Base-by-base conservation (phyloP, 2,113 vertebrate genomes). In the Trochalopteron elliotii region DNA sequence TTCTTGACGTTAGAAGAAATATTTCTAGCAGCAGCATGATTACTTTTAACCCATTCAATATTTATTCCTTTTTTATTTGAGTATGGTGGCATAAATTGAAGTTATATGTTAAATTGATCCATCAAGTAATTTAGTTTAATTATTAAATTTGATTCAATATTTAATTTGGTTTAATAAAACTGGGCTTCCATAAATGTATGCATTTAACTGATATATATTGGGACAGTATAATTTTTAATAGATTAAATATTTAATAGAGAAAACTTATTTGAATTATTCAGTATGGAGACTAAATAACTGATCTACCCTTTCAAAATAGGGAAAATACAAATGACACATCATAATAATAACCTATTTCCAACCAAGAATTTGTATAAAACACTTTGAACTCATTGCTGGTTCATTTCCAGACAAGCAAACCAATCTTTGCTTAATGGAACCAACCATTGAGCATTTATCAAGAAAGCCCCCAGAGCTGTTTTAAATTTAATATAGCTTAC, bases 81-180 rank as follows among this genome's bases (percentile, higher is more conserved):
- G 74, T 80, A 87, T 83, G 49, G 83, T 83, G 91, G 56, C 45
- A 96, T 87, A 96, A 97, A 97, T 95, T 95, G 86, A 96, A 97
- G 89, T 93, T 97, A 87, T 90, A 83, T 94, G 83, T 91, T 98
- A 98, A 98, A 98, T 93, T 95, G 96, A 97, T 96, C 72, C 96
- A 97, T 97, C 96, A 97, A 97, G 96, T 97, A 98, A 97, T 98
- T 96, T 84, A 96, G 93, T 98, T 98, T 98, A 98, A 98, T 98
- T 98, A 98, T 98, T 98, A 97, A 98, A 98, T 98, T 97, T 97
- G 80, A 96, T 97, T 98, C 97, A 98, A 98, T 98, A 98, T 98
- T 98, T 98, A 98, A 98, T 98, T 98, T 97, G 84, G 89, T 97
- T 98, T 98, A 98, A 98, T 98, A 98, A 98, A 98, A 97, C 93